Evolutionary conservation across 2,797 vertebrate genomes (phyloP), one percentile per base, ranked within the genome.

Genomic region (Apogon hyalosoma): DNA sequence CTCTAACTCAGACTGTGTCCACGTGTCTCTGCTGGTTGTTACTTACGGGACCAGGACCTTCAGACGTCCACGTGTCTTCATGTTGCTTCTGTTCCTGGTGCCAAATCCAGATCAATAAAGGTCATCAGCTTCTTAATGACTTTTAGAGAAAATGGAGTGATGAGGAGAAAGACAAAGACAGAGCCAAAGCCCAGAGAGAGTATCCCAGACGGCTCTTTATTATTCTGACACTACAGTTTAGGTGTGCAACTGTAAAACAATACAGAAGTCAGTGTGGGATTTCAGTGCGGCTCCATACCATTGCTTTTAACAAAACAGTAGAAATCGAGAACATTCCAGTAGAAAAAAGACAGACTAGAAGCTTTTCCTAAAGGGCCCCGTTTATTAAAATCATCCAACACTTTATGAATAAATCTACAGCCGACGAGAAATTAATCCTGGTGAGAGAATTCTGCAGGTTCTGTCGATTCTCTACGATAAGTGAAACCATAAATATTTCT

Each of bases 131-230:
- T 31, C 11, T 49, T 28, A 56, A 69, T 31, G 63, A 12, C 6
- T 2, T 15, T 36, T 40, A 19, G 0, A 11, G 42, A 24, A 33
- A 41, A 62, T 1, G 0, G 56, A 72, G 48, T 0, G 38, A 16
- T 39, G 21, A 57, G 21, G 42, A 60, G 40, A 46, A 16, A 19
- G 54, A 63, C 40, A 65, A 13, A 71, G 50, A 69, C 11, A 67
- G 63, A 83, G 59, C 71, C 52, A 58, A 67, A 40, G 62, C 46
- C 54, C 52, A 49, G 36, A 1, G 52, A 78, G 61, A 82, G 69
- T 40, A 63, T 87, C 77, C 84, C 79, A 84, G 86, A 85, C 59
- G 52, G 79, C 66, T 73, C 62, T 86, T 91, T 90, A 88, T 92
- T 92, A 79, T 68, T 79, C 83, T 73, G 70, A 87, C 62, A 82